phyloP scores from a whole-genome alignment of 2,113 vertebrate genomes.

The Fulmarus glacialis region DNA sequence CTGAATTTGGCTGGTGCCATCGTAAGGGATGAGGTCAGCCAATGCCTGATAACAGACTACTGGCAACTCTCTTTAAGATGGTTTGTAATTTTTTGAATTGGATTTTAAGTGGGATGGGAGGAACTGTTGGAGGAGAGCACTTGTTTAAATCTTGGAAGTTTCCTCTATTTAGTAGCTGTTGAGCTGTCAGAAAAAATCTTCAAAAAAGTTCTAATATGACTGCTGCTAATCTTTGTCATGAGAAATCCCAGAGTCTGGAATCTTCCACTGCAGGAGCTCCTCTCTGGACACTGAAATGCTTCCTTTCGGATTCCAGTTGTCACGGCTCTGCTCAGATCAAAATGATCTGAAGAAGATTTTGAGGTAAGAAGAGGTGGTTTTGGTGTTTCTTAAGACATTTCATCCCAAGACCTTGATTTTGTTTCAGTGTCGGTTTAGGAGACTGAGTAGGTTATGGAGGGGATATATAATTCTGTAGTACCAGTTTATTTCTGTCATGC shows the following conservation, averaged over 20 bases:
- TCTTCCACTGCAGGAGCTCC: not conserved
- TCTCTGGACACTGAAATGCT: not conserved
- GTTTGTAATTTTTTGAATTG: not conserved
- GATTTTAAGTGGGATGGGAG: not conserved
- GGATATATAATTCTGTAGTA: not conserved
- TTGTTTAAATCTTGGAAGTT: not conserved
- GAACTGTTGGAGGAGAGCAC: not conserved
- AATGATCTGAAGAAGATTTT: not conserved
- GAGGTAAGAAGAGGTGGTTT: not conserved
- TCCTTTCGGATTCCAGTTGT: not conserved
- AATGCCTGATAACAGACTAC: not conserved
- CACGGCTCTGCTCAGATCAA: not conserved
- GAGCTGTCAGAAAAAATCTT: not conserved
- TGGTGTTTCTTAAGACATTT: not conserved
- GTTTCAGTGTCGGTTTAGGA: not conserved
- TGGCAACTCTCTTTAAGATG: not conserved
- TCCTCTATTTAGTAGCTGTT: not conserved
- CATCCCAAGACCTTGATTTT: not conserved
- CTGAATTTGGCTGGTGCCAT: not conserved
- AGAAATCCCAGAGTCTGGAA: not conserved
- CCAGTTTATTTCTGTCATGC: not conserved
- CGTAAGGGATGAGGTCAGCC: not conserved
- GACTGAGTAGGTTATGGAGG: not conserved
- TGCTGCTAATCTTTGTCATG: not conserved
- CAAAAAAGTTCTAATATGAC: not conserved